Conservation (phyloP, 2,113 vertebrate species). For the Oreochromis aureus region DNA sequence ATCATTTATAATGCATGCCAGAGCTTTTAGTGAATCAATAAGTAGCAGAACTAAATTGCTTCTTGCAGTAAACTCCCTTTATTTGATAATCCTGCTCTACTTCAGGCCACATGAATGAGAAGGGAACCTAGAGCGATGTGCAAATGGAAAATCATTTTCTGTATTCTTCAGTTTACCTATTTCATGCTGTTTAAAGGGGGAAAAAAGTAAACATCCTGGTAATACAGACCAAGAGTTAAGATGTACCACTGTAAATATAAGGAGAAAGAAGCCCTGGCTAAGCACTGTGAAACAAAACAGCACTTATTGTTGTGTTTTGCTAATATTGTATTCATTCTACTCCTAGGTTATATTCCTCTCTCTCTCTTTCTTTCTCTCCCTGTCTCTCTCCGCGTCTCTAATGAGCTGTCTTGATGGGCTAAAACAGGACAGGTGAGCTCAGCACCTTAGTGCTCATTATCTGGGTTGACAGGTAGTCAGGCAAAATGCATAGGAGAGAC, state of each 20-base stretch:
- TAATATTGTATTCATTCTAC: not conserved
- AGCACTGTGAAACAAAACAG: not conserved
- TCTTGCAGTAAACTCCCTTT: not conserved
- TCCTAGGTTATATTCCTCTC: not conserved
- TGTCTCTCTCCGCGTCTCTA: not conserved
- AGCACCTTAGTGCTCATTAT: conserved; percentile 42
- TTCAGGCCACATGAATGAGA: not conserved
- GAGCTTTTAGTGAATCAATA: conserved; percentile 23
- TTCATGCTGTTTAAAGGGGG: not conserved
- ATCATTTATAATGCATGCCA: conserved; percentile 19
- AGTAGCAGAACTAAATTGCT: not conserved
- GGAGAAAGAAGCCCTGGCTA: not conserved
- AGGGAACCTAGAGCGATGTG: not conserved
- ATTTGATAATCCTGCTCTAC: not conserved
- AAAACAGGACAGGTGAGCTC: conserved; percentile 23
- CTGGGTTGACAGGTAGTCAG: conserved; percentile 7
- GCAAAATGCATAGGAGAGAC: not conserved
- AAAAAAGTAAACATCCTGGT: not conserved
- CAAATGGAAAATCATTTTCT: not conserved
- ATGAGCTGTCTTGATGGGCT: conserved; percentile 19
- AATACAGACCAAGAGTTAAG: not conserved
- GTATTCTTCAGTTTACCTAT: not conserved
- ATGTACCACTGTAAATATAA: not conserved
- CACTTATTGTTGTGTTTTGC: not conserved
- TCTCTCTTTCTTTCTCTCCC: not conserved